Percentiles rank a stretch among this genome's conserved stretches.
Evolutionary conservation across 2,113 vertebrate genomes (phyloP).

Genomic region (Sinocyclocheilus anophthalmus): DNA sequence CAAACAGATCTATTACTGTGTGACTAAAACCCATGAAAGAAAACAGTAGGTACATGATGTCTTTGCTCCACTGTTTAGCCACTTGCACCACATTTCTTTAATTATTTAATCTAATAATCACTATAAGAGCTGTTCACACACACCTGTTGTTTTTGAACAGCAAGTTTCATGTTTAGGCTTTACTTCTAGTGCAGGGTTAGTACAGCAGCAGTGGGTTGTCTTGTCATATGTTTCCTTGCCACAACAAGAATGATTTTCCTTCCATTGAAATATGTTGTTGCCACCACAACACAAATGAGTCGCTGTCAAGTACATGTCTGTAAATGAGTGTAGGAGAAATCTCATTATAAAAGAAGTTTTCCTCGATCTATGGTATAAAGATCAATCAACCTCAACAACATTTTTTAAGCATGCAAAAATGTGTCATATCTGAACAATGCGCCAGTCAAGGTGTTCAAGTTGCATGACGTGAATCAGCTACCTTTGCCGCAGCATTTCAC

Average conservation of each 20-base stretch:
- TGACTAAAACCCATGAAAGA: background rate
- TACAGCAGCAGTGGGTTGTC: constrained; percentile 7
- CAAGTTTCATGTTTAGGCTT: background rate
- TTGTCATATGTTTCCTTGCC: background rate
- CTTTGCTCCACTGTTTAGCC: background rate
- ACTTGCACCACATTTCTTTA: background rate
- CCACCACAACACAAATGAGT: constrained; percentile 11
- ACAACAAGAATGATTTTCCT: constrained; percentile 17
- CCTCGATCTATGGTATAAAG: background rate
- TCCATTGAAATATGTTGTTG: background rate
- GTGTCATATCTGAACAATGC: background rate
- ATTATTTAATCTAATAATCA: background rate
- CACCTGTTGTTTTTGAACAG: background rate
- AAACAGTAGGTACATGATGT: background rate
- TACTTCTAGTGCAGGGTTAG: background rate
- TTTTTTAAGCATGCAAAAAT: background rate
- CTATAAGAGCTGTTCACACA: background rate
- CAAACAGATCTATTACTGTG: background rate
- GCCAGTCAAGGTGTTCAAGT: background rate
- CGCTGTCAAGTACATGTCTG: background rate
- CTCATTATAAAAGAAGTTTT: background rate
- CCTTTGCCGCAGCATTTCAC: background rate
- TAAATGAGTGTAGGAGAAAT: background rate
- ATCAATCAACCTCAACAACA: background rate
- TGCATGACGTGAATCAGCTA: background rate